These are phyloP conservation scores for Pygmarrhopalites habei DNA, from an alignment of 1,140 invertebrate species.

Conservation along the genomic window DNA sequence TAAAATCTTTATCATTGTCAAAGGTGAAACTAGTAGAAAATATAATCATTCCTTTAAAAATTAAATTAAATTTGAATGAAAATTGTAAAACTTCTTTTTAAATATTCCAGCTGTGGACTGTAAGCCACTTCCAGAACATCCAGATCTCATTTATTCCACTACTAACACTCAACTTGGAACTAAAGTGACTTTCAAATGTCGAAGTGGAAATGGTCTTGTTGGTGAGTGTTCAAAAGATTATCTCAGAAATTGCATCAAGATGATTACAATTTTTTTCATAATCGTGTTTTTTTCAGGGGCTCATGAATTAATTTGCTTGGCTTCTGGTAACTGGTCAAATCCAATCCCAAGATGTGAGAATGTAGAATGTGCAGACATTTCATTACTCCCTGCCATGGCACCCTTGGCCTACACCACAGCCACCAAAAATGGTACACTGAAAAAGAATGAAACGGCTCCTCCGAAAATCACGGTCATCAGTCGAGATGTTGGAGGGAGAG, in stretches of 20 bases:
- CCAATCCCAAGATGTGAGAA: slow-evolving; percentile 53
- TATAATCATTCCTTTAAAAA: too few relatives aligned
- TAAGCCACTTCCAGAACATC: slow-evolving; percentile 56
- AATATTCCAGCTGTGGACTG: slow-evolving; percentile 61
- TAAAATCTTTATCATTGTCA: slow-evolving; percentile 66
- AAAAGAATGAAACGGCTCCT: slow-evolving; percentile 33
- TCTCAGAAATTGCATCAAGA: too few relatives aligned
- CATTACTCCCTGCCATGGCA: slow-evolving; percentile 35
- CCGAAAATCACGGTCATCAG: slow-evolving; percentile 53
- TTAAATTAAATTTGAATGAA: neutral
- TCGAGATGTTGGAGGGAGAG: slow-evolving; percentile 65
- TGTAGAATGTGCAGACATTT: slow-evolving; percentile 39
- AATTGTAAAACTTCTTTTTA: neutral
- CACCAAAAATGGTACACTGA: slow-evolving; percentile 28
- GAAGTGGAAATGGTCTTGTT: slow-evolving; percentile 71
- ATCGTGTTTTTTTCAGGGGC: too few relatives aligned
- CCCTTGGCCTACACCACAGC: slow-evolving; percentile 20
- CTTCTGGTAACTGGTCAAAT: slow-evolving; percentile 75
- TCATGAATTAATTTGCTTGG: slow-evolving; percentile 61
- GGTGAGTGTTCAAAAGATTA: too few relatives aligned
- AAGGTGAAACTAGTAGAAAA: slow-evolving; percentile 20
- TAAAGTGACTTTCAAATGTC: slow-evolving; percentile 64
- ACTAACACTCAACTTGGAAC: slow-evolving; percentile 65
- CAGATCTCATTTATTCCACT: slow-evolving; percentile 61
- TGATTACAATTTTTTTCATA: too few relatives aligned